phyloP scores from a whole-genome alignment of 2,113 vertebrate species.

The Himantopus leucocephalus region DNA sequence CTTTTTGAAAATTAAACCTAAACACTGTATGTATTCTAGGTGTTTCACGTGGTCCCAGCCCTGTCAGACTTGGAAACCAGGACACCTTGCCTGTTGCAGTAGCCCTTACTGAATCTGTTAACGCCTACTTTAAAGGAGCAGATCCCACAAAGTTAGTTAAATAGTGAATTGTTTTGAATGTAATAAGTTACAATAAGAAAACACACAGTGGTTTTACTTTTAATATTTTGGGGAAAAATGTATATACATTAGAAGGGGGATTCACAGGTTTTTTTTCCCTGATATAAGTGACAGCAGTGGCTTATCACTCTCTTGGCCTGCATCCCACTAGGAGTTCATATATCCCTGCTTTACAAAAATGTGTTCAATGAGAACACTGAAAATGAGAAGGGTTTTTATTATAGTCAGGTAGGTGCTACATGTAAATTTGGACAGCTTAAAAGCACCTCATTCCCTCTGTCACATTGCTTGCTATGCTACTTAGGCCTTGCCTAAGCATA shows the following conservation, averaged over 20 bases:
- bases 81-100: constrained; percentile 91
- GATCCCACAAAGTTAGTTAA: constrained; percentile 91
- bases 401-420: not conserved
- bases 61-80: constrained; percentile 89
- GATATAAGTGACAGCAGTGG: not conserved
- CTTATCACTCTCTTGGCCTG: not conserved
- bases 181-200: constrained; percentile 6
- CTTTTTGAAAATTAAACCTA: constrained; percentile 31
- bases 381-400: not conserved
- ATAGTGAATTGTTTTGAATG: constrained; percentile 52
- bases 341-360: not conserved
- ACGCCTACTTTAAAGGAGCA: constrained; percentile 96
- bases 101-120: constrained; percentile 92
- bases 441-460: not conserved
- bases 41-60: constrained; percentile 90
- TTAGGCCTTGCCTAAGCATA: not conserved
- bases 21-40: constrained; percentile 75
- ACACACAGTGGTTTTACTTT: not conserved
- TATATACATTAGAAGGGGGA: not conserved
- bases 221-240: not conserved
- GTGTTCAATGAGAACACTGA: not conserved
- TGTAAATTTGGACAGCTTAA: not conserved
- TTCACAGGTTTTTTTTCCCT: not conserved
- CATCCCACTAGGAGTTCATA: not conserved
- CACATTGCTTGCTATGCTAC: not conserved